Evolutionary conservation across 2,888 invertebrate genomes (phyloP).

Genomic region (Cryptosula pallasiana): DNA sequence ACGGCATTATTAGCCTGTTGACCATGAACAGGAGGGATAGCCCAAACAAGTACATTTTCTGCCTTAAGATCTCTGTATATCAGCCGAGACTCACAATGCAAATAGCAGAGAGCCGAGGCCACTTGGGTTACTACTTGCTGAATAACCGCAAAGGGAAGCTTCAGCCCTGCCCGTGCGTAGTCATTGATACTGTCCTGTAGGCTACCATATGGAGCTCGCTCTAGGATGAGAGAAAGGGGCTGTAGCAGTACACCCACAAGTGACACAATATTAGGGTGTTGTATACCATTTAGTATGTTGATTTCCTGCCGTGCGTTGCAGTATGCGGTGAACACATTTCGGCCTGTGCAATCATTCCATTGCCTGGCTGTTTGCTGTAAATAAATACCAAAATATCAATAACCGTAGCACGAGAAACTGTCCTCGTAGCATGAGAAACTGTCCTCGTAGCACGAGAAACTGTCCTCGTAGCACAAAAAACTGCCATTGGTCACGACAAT

Average conservation of each 20-base stretch:
- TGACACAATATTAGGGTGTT: constrained; percentile 87
- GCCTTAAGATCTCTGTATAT: constrained; percentile 88
- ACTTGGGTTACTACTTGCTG: constrained; percentile 83
- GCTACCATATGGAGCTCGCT: constrained; percentile 86
- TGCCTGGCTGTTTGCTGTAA: constrained; percentile 49
- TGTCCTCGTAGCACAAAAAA: too few relatives aligned
- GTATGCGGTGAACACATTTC: constrained; percentile 91
- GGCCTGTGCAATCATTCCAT: constrained; percentile 87
- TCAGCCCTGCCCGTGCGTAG: constrained; percentile 77
- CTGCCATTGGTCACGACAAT: too few relatives aligned
- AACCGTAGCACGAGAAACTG: too few relatives aligned
- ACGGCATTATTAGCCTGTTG: constrained; percentile 54
- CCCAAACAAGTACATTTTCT: constrained; percentile 98
- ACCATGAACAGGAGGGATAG: constrained; percentile 73
- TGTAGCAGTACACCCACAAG: constrained; percentile 82
- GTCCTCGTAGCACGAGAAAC: too few relatives aligned
- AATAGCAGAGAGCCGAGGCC: constrained; percentile 87
- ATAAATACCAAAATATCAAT: too few relatives aligned
- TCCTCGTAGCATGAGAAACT: too few relatives aligned
- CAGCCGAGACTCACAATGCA: constrained; percentile 78
- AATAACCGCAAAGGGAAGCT: constrained; percentile 72
- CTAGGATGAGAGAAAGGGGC: constrained; percentile 81
- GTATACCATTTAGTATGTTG: constrained; percentile 76
- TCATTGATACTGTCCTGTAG: constrained; percentile 76
- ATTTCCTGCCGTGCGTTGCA: constrained; percentile 92